Conservation (phyloP, 2,113 vertebrate genomes). For the Myanophis thanlyinensis region DNA sequence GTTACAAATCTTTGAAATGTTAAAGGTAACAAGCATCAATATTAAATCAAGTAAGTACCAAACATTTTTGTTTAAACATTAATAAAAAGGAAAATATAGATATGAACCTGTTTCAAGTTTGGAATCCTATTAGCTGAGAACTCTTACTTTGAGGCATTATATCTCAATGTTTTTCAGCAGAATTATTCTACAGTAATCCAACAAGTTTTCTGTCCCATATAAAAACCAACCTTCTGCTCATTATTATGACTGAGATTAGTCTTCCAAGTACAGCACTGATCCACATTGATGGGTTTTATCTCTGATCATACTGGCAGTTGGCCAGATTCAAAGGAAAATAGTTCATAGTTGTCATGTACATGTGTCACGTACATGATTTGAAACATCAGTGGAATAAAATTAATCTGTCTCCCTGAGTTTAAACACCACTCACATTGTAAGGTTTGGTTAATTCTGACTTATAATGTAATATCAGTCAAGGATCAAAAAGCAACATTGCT, state of each 20-base stretch:
- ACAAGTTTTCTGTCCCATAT: background rate
- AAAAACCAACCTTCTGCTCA: background rate
- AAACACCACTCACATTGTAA: background rate
- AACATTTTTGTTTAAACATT: background rate
- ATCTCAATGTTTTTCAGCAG: background rate
- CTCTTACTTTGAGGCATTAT: background rate
- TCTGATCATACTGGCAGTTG: background rate
- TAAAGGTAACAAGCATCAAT: background rate
- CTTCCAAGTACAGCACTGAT: background rate
- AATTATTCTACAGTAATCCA: background rate
- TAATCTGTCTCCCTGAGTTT: background rate
- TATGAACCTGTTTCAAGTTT: background rate
- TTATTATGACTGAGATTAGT: background rate
- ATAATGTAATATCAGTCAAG: background rate
- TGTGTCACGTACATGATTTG: background rate
- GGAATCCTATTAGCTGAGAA: background rate
- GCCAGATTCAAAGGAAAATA: slow-evolving; percentile 5
- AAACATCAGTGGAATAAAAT: background rate
- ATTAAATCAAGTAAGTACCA: too few relatives aligned
- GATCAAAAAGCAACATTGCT: background rate
- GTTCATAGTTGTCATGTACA: background rate
- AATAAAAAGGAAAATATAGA: background rate
- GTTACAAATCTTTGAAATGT: background rate
- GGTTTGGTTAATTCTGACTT: background rate
- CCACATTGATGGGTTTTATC: background rate